Evolutionary conservation across 2,797 vertebrate genomes (phyloP).

Genomic region (Etheostoma nigrum): DNA sequence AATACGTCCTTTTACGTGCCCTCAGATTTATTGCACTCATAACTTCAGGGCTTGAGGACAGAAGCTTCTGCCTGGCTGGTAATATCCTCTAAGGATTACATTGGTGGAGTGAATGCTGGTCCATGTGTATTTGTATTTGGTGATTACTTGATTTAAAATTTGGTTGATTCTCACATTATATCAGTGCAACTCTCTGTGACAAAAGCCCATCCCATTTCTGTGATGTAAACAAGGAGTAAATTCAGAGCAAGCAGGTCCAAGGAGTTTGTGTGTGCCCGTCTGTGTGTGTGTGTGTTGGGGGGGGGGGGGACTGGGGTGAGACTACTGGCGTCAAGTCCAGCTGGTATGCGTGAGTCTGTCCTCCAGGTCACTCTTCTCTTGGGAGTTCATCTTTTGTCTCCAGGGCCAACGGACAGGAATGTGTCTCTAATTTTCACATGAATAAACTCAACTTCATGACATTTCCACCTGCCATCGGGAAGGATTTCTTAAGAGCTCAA

Average conservation of each 20-base stretch:
- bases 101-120: conserved; percentile 29
- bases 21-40: conserved; percentile 46
- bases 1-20: conserved; percentile 23
- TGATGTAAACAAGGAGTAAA: conserved; percentile 49
- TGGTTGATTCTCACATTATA: neutral
- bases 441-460: conserved; percentile 77
- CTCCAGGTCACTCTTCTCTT: conserved; percentile 78
- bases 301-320: neutral
- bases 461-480: conserved; percentile 66
- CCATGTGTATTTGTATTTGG: conserved; percentile 12
- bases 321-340: conserved; percentile 73
- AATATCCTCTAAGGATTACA: conserved; percentile 32
- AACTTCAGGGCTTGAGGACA: conserved; percentile 29
- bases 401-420: conserved; percentile 58
- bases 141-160: conserved; percentile 13
- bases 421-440: conserved; percentile 70
- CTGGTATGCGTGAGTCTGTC: conserved; percentile 79
- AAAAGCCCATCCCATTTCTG: neutral
- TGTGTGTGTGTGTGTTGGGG: conserved; percentile 19
- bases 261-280: conserved; percentile 9
- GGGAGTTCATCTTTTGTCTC: conserved; percentile 78
- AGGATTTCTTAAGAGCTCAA: conserved; percentile 63
- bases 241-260: neutral
- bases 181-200: neutral
- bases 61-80: conserved; percentile 16